Base-by-base conservation (phyloP, 2,888 invertebrate genomes). In the Branchellion lobata region DNA sequence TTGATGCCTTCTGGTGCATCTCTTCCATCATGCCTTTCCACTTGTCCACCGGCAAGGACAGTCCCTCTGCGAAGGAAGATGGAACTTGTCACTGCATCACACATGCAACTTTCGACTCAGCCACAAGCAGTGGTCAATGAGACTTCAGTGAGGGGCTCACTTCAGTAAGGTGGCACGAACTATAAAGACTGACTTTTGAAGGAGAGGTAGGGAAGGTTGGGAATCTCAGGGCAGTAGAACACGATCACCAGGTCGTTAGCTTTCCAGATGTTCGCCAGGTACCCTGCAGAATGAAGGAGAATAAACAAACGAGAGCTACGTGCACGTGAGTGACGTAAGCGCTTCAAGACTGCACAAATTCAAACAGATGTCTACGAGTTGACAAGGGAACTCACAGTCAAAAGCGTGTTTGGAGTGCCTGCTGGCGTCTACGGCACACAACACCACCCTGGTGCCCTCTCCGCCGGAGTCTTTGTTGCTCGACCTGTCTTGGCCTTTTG, bases 171-270 rank as follows among this genome's bases (percentile, higher is more conserved):
- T n/a, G n/a, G n/a, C n/a, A n/a, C n/a, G n/a, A n/a, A n/a, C n/a
- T n/a, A n/a, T n/a, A n/a, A n/a, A n/a, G n/a, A 81, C 81, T 80
- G 29, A 83, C 83, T 82, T 78, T 81, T 83, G 79, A 82, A 82
- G 21, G 79, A 79, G 61, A 83, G 81, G 27, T 81, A 73, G 0
- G 83, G 82, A n/a, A 83, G 73, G 24, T 78, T 72, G 1, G 83
- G 83, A 11, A 81, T 69, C 79, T 82, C 82, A 14, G 82, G 82
- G 51, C 82, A 82, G 53, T 82, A 81, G 27, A 79, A 81, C 65
- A 82, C 74, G 36, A 81, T 65, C 21, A 82, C 51, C n/a, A 82
- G 57, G 53, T 82, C 82, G 36, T 81, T 82, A 18, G 68, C 61
- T 33, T 65, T 81, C 76, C 80, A 78, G 21, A 81, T 80, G 68